phyloP scores from a whole-genome alignment of 2,797 vertebrate genomes.

The Catostomus latipinnis region DNA sequence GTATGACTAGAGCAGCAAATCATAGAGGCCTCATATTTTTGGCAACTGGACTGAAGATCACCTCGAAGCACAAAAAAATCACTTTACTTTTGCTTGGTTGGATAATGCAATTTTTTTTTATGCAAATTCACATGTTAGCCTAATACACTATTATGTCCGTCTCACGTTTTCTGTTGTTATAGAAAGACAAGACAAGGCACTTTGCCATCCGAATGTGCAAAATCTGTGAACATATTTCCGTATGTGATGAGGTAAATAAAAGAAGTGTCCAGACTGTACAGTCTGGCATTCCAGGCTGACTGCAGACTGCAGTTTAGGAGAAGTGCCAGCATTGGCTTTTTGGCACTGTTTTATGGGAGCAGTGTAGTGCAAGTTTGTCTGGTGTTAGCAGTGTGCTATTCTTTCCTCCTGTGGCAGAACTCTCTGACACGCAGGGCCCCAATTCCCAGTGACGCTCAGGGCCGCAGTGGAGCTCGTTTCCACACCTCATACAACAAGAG shows the following conservation, averaged over 20 bases:
- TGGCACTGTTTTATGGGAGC: not conserved
- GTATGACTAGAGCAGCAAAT: not conserved
- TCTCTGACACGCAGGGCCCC: conserved; percentile 95
- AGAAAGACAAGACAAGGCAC: not conserved
- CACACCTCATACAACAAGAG: conserved; percentile 96
- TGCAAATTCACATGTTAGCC: no score
- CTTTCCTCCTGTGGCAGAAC: conserved; percentile 80
- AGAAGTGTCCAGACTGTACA: conserved; percentile 19
- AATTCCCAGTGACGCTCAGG: conserved; percentile 93
- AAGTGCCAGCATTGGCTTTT: conserved; percentile 23
- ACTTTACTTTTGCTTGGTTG: conserved; percentile 6
- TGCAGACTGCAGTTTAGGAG: conserved; percentile 39
- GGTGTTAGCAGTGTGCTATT: conserved; percentile 4
- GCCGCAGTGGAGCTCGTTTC: conserved; percentile 94
- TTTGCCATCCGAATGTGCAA: conserved; percentile 18
- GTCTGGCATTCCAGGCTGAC: not conserved
- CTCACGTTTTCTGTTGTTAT: not conserved
- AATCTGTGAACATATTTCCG: conserved; percentile 23
- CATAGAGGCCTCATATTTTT: conserved; percentile 10
- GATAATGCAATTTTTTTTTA: no score
- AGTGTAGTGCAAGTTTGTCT: not conserved
- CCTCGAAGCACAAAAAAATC: not conserved
- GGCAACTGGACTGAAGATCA: conserved; percentile 7
- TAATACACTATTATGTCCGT: not conserved
- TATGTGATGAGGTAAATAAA: conserved; percentile 18